Conservation (phyloP, 1,140 invertebrate genomes). For the Drosophila sucinea region DNA sequence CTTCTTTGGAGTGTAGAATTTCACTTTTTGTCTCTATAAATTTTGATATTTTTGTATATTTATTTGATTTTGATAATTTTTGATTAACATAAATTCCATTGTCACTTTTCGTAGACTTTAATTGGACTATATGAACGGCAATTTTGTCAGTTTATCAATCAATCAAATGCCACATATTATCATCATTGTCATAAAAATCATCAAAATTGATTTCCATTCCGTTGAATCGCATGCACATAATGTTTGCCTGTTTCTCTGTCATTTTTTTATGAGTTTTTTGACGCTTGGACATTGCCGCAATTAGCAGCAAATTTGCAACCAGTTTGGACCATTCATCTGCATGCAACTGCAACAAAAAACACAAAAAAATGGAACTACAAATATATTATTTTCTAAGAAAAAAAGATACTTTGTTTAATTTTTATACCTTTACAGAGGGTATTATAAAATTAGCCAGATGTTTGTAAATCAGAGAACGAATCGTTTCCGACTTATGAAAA, state of each 20-base stretch:
- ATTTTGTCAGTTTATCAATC: conserved; percentile 66
- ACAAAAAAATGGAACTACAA: neutral
- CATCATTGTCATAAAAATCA: conserved; percentile 53
- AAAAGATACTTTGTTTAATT: neutral
- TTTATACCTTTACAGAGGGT: neutral
- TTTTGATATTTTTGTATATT: neutral
- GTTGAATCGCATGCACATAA: conserved; percentile 10
- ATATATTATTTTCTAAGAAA: neutral
- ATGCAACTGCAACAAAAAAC: conserved; percentile 1
- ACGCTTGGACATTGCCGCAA: conserved; percentile 43
- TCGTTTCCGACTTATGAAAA: no score
- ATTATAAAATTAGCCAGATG: no score
- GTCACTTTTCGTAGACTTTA: conserved; percentile 49
- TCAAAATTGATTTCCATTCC: conserved; percentile 45
- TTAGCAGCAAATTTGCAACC: conserved; percentile 63
- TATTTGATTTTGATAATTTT: conserved; percentile 39
- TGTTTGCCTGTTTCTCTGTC: neutral
- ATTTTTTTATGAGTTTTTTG: conserved; percentile 58
- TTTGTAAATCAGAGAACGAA: no score
- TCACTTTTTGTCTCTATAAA: conserved; percentile 50
- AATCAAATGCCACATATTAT: conserved; percentile 16
- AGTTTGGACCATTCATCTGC: conserved; percentile 22
- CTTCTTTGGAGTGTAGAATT: conserved; percentile 35
- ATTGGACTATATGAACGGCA: conserved; percentile 50
- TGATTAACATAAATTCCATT: conserved; percentile 71